Base-by-base conservation (phyloP, 1,140 invertebrate genomes). In the Pemphigus obesinymphae region DNA sequence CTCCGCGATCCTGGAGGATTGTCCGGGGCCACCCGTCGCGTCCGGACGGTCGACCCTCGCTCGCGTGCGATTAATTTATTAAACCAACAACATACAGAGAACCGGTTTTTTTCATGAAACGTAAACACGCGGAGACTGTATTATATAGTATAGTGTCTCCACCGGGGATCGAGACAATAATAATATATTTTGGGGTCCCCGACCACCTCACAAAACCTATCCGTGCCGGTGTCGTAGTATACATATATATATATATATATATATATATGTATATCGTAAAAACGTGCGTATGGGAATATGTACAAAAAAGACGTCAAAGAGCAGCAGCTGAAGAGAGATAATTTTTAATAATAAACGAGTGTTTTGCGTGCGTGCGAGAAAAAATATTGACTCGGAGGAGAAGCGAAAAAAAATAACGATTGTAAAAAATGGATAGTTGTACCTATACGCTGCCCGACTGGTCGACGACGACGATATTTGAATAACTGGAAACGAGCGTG, bases 41-140 rank as follows among this genome's bases (percentile, higher is more conserved):
- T 7, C n/a, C 45, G 31, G 20, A 55, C 75, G 40, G 15, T 8
- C 20, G 34, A 78, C 75, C 53, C 53, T 78, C 75, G 63, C 63
- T 40, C 10, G 53, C 75, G 11, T 29, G 72, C 43, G 75, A 78
- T 78, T 78, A 78, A 78, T 78, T 78, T 78, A 78, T 78, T 78
- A 78, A 55, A 76, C 73, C 50, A 76, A 76, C 50, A 76, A 76
- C 50, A 76, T 2, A 61, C 26, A 26, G 26, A 15, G 34, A 76
- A 76, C 73, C 73, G 73, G 73, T 76, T 76, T 55, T n/a, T n/a
- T 40, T 26, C 6, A 50, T n/a, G 31, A 37, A 76, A 53, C 31
- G 73, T 76, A 76, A 76, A 76, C 50, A 58, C n/a, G 17, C 45
- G 45, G 43, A 50, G 43, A 4, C 26, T 0, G 17, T 34, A 63